A percentile compares a stretch with the other conserved stretches of the same genome.
phyloP scores from a whole-genome alignment of 2,888 invertebrate genomes.

The Celastrina argiolus region DNA sequence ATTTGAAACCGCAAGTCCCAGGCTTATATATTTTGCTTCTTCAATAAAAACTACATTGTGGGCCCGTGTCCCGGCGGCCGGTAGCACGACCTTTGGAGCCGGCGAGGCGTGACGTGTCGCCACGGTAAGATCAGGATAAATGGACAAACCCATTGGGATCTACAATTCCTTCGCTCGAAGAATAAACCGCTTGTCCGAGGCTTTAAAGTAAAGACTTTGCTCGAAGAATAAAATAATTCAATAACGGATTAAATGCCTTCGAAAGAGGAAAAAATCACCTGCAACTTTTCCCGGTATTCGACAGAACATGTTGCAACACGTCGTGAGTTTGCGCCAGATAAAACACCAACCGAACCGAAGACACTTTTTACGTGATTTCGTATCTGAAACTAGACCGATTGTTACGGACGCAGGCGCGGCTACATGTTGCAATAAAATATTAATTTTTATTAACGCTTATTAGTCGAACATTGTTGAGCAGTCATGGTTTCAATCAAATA shows the following conservation, averaged over 20 bases:
- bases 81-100: constrained; percentile 75
- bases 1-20: too few species aligned
- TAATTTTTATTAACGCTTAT: not conserved
- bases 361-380: constrained; percentile 9
- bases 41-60: constrained; percentile 78
- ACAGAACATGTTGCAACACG: not conserved
- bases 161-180: too few species aligned
- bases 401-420: constrained; percentile 12
- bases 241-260: too few species aligned
- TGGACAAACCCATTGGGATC: not conserved
- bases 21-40: constrained; percentile 79
- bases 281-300: not conserved
- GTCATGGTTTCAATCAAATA: too few species aligned
- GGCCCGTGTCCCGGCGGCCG: constrained; percentile 76
- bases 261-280: not conserved
- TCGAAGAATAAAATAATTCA: too few species aligned
- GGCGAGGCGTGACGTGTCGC: not conserved
- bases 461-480: too few species aligned
- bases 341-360: constrained; percentile 10
- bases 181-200: too few species aligned
- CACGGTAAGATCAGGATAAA: not conserved
- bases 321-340: constrained; percentile 15
- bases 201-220: too few species aligned
- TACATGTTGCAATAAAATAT: constrained; percentile 2
- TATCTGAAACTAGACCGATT: constrained; percentile 16